Evolutionary conservation across 23 tunicate species (phyloP).

Genomic region (Corella eumyota): DNA sequence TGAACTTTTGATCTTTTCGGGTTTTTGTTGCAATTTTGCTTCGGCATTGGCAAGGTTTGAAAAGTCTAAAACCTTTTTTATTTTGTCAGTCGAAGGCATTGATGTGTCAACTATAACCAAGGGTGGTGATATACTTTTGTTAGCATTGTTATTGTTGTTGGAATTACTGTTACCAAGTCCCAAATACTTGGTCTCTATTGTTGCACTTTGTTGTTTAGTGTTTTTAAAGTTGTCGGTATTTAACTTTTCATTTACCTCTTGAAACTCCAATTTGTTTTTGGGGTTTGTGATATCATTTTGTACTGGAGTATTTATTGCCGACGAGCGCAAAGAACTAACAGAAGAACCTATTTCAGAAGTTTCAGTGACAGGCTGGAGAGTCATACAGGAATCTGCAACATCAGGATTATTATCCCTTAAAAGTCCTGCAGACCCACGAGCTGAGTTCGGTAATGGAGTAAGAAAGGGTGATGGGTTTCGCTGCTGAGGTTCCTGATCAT

Average conservation of each 20-base stretch:
- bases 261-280: not conserved
- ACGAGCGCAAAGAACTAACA: not conserved
- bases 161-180: not conserved
- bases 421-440: not conserved
- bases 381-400: not conserved
- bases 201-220: not conserved
- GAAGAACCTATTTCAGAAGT: not conserved
- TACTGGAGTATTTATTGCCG: not conserved
- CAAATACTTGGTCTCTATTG: not conserved
- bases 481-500: no score
- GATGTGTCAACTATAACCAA: constrained; percentile 6
- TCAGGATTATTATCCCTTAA: not conserved
- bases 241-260: not conserved
- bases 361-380: not conserved
- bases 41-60: constrained; percentile 5
- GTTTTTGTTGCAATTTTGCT: not conserved
- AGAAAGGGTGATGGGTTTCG: no score
- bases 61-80: constrained; percentile 16
- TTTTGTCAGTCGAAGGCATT: not conserved
- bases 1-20: no score
- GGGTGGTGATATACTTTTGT: constrained; percentile 25
- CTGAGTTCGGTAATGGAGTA: not conserved
- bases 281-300: not conserved
- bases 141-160: not conserved
- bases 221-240: not conserved